Base-by-base conservation (phyloP, 2,113 vertebrate genomes). In the Acinonyx jubatus region DNA sequence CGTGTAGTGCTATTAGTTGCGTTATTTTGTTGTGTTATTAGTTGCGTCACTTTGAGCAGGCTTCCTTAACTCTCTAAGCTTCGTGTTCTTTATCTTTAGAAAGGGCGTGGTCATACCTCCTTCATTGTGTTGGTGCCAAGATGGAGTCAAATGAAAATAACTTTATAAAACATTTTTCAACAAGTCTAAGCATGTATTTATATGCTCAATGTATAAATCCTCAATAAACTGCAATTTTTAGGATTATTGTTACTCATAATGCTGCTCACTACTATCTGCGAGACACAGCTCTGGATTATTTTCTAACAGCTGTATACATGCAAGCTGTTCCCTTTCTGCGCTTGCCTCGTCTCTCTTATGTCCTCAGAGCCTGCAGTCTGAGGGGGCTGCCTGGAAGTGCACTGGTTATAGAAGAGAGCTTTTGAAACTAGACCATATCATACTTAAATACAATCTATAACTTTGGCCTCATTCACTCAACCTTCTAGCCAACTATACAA, bases 401-500 rank as follows among this genome's bases (percentile, higher is more conserved):
- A 73, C 50, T 81, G 71, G 45, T 76, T 73, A 13, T n/a, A 88
- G 48, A 89, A 68, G 4, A 80, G 66, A 89, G 41, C n/a, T 91
- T 95, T 89, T 57, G 63, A 84, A 80, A 94, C 27, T 93, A 87
- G 78, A 94, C 45, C 69, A 21, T 33, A 61, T n/a, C 79, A 66
- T 10, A 36, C 55, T 69, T 89, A 84, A 84, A 68, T 69, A 71
- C 73, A 91, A 76, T 96, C 86, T 76, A 7, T 73, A 73, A 97
- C 57, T 91, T 61, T 78, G 74, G 29, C 83, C 55, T 96, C 71
- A 78, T 94, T 93, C 89, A 14, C 29, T 57, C 78, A 94, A n/a
- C 13, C 48, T 92, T 76, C 92, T 65, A 73, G 80, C 68, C 71
- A 86, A 83, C 63, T 71, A n/a, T 18, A 78, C 8, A 68, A 68